Conservation (phyloP, 2,797 vertebrate species). For the Poecilia picta region DNA sequence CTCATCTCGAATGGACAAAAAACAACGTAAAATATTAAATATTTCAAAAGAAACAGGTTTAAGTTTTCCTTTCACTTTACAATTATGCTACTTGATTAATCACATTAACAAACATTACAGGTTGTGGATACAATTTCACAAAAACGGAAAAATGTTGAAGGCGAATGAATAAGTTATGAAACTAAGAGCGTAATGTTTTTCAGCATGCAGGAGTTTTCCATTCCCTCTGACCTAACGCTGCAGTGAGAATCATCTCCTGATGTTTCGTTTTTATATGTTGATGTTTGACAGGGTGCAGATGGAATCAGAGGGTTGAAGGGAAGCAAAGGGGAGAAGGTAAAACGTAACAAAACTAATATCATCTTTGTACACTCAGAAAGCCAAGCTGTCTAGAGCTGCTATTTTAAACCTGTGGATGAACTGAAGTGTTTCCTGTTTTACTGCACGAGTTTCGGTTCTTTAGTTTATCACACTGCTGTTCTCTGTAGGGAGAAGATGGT, state of each 20-base stretch:
- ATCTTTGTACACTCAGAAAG: background rate
- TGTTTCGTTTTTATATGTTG: conserved; percentile 9
- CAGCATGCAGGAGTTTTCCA: background rate
- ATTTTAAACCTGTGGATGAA: background rate
- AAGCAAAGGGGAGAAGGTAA: conserved; percentile 97
- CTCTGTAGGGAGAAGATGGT: conserved; percentile 92
- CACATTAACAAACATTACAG: background rate
- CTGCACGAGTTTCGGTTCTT: background rate
- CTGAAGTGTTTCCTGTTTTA: background rate
- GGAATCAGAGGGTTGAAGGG: conserved; percentile 94
- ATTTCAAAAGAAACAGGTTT: background rate
- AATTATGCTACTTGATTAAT: background rate
- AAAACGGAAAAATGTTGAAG: background rate
- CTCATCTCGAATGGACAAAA: background rate
- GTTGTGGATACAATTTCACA: background rate
- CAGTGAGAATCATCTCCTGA: background rate
- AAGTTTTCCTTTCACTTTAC: background rate
- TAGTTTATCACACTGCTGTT: background rate
- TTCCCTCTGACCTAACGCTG: background rate
- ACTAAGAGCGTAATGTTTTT: background rate
- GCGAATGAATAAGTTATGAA: too few species aligned
- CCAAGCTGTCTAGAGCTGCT: background rate
- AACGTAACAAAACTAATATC: conserved; percentile 15
- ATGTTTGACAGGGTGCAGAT: conserved; percentile 88
- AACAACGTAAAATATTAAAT: background rate